Conservation (phyloP, 2,888 invertebrate genomes). For the Eumerus sabulonum region DNA sequence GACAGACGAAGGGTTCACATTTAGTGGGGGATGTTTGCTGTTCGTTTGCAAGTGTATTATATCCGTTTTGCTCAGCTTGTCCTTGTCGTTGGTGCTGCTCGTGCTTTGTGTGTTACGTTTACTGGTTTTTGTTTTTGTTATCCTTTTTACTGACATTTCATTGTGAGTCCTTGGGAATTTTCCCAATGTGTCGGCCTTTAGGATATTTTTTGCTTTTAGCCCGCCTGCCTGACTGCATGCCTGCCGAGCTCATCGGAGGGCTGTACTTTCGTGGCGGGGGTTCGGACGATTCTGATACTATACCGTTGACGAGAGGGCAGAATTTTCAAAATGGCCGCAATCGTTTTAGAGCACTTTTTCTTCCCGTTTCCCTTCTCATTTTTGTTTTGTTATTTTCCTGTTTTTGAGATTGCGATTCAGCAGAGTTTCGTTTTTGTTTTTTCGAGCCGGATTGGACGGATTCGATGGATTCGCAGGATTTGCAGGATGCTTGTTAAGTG, state of each 20-base stretch:
- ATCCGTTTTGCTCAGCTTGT: constrained; percentile 31
- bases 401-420: constrained; percentile 5
- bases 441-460: constrained; percentile 46
- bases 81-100: constrained; percentile 15
- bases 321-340: constrained; percentile 67
- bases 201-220: constrained; percentile 23
- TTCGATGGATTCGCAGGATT: constrained; percentile 28
- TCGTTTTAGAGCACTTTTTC: constrained; percentile 30
- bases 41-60: constrained; percentile 34
- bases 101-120: constrained; percentile 25
- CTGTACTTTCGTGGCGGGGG: constrained; percentile 6
- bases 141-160: constrained; percentile 58
- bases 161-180: constrained; percentile 67
- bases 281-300: too few species aligned
- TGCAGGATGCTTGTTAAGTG: constrained; percentile 57
- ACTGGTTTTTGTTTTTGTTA: constrained; percentile 30
- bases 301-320: constrained; percentile 34
- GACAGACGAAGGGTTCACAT: constrained; percentile 51
- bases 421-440: constrained; percentile 33
- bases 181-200: constrained; percentile 67
- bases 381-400: not conserved
- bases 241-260: constrained; percentile 32
- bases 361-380: constrained; percentile 32
- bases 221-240: too few species aligned
- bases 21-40: constrained; percentile 57